Percentiles rank a stretch among this genome's conserved stretches.
Evolutionary conservation across 2,797 vertebrate genomes (phyloP).

Genomic region (Argyrosomus regius): DNA sequence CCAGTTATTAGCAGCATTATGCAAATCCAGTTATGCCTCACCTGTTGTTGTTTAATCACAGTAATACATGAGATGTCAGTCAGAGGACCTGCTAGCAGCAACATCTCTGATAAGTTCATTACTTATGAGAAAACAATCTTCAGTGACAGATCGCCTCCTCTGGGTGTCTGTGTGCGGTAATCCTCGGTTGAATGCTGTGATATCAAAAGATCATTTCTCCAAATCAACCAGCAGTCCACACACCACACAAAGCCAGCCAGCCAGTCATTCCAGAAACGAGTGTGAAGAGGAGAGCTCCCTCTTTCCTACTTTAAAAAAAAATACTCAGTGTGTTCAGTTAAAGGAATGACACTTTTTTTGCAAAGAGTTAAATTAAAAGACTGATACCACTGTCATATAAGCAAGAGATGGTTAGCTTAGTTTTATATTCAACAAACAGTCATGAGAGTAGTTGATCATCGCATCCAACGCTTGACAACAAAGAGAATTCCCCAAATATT

Average conservation of each 20-base stretch:
- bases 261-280: constrained; percentile 5
- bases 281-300: constrained; percentile 13
- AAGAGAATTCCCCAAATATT: neutral
- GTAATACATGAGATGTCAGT: constrained; percentile 24
- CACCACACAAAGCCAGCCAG: neutral
- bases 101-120: constrained; percentile 20
- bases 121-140: constrained; percentile 26
- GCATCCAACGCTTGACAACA: neutral
- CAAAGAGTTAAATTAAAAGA: neutral
- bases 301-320: constrained; percentile 6
- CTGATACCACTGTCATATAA: neutral
- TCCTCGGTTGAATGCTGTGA: constrained; percentile 27
- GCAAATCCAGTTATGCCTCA: constrained; percentile 22
- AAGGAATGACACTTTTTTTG: neutral
- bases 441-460: neutral
- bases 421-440: neutral
- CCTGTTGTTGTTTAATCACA: constrained; percentile 35
- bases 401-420: neutral
- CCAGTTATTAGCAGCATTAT: neutral
- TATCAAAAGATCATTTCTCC: constrained; percentile 15
- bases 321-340: neutral
- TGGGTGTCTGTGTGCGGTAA: constrained; percentile 22
- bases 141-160: constrained; percentile 17
- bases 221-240: constrained; percentile 11
- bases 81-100: constrained; percentile 26